phyloP scores from a whole-genome alignment of 2,797 vertebrate species.

The Rallus crepitans region DNA sequence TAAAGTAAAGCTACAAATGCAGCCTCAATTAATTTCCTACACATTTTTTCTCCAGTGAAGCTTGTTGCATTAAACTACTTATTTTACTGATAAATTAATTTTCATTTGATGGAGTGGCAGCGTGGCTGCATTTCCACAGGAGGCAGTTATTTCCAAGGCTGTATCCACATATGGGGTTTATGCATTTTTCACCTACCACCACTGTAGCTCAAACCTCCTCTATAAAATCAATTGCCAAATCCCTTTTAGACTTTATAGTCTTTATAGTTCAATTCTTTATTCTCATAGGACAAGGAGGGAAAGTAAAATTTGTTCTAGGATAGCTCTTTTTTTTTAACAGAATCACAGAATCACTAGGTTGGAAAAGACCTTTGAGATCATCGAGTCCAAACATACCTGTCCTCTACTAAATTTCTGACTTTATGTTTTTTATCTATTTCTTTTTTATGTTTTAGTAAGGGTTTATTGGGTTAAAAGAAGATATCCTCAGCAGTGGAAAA shows the following conservation, averaged over 20 bases:
- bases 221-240: conserved; percentile 7
- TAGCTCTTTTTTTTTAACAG: neutral
- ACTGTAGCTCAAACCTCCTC: neutral
- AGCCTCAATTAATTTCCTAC: neutral
- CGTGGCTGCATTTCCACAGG: neutral
- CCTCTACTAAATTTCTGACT: neutral
- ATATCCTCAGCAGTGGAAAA: neutral
- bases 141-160: neutral
- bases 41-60: neutral
- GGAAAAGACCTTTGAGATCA: too few relatives aligned
- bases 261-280: neutral
- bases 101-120: neutral
- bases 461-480: neutral
- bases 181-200: neutral
- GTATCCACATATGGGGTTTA: neutral
- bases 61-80: neutral
- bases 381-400: too few relatives aligned
- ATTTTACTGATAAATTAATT: conserved; percentile 23
- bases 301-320: neutral
- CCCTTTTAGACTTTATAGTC: neutral
- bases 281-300: neutral
- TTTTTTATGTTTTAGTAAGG: neutral
- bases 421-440: neutral
- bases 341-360: too few relatives aligned
- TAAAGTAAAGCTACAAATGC: neutral